A percentile compares a stretch with the other conserved stretches of the same genome.
phyloP scores from a whole-genome alignment of 2,888 invertebrate genomes.

The Lithophane ornitopus region DNA sequence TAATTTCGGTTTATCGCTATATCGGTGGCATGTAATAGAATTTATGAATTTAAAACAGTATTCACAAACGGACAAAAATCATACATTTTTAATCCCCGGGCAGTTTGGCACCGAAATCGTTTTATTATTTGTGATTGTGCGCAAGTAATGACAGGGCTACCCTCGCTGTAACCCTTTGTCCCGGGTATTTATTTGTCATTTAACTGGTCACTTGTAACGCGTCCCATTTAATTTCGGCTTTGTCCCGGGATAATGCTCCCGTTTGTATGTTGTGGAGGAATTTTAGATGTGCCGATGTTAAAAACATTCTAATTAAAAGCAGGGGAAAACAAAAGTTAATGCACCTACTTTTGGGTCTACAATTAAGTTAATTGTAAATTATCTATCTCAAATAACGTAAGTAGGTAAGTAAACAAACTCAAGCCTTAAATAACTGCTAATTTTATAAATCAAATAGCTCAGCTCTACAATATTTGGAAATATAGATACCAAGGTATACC shows the following conservation, averaged over 20 bases:
- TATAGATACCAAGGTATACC: not conserved
- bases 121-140: constrained; percentile 40
- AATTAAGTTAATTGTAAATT: not conserved
- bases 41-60: too few relatives aligned
- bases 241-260: constrained; percentile 37
- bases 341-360: too few relatives aligned
- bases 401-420: too few relatives aligned
- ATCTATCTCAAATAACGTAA: not conserved
- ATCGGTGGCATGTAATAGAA: too few relatives aligned
- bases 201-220: constrained; percentile 71
- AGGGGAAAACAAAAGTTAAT: not conserved
- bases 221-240: constrained; percentile 62
- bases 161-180: constrained; percentile 47
- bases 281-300: constrained; percentile 9
- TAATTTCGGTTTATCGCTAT: too few relatives aligned
- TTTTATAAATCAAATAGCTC: not conserved
- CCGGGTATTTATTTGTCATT: constrained; percentile 71
- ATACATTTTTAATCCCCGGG: constrained; percentile 13
- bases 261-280: constrained; percentile 21
- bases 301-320: not conserved
- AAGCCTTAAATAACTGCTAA: not conserved
- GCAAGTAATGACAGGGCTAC: constrained; percentile 25
- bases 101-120: constrained; percentile 17
- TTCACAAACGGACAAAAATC: not conserved
- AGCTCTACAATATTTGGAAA: not conserved